Evolutionary conservation across 2,113 vertebrate species (phyloP), one percentile per base, ranked within the genome.

Genomic region (Perca schrenkii): DNA sequence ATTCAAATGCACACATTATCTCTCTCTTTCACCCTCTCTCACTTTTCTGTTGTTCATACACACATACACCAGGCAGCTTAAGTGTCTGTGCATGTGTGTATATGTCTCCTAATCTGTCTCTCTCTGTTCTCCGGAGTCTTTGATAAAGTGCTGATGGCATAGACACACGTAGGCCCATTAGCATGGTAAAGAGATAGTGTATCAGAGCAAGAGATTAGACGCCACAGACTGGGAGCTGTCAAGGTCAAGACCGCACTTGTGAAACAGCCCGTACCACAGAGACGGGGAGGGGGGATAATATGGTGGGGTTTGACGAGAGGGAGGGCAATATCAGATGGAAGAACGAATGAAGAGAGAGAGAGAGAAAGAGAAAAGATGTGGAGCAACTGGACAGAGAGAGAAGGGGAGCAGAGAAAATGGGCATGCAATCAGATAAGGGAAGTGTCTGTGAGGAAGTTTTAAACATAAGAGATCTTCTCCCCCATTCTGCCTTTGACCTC

Each of bases 111-210:
- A 92, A 95, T 94, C 92, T 84, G 77, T 83, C 93, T 93, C 86
- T 82, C 66, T 85, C 79, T 80, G 83, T 88, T 90, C 90, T 93
- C 88, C 40, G 10, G 92, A 90, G 92, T 77, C 89, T 91, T 91
- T 92, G 93, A 95, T 95, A 94, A 95, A 94, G 91, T 92, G 90
- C 92, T 94, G 94, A 95, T 94, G 91, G 92, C 90, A 82, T 54
- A 86, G 84, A 86, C 89, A 77, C 83, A 79, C 74, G 79, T 60
- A 83, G 86, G 75, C 87, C 89, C 91, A 95, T 95, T 95, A 94
- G 91, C 93, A 92, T 95, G 94, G 92, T 93, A 88, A 91, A 93
- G 89, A 94, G 94, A 95, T 95, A 94, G 91, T 82, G 86, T 94
- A 95, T 95, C 93, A 92, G 83, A 90, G 91, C 69, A 25, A 80